These are phyloP conservation scores for Sebastes nivosus DNA, from an alignment of 2,797 vertebrate species.

Conservation along the genomic window DNA sequence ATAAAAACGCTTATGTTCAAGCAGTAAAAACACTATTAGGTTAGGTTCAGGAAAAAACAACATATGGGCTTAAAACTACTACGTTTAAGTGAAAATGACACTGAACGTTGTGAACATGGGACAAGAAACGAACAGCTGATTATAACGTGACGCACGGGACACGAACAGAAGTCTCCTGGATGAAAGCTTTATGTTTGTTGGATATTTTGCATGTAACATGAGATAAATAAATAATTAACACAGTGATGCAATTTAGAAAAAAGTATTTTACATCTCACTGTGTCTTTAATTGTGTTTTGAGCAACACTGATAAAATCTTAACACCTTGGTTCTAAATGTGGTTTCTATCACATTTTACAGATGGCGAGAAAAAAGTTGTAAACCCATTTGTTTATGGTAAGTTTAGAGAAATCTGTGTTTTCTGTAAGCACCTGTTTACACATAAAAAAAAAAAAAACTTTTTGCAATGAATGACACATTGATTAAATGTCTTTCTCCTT, in stretches of 20 bases:
- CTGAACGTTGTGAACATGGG: too few relatives aligned
- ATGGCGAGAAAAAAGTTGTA: conserved; percentile 77
- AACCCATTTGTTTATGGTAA: conserved; percentile 94
- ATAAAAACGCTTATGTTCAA: too few relatives aligned
- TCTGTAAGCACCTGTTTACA: neutral
- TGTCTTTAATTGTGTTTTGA: neutral
- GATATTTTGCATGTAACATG: neutral
- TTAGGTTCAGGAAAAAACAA: too few relatives aligned
- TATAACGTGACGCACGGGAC: too few relatives aligned
- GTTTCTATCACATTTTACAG: conserved; percentile 33
- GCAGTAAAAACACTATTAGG: too few relatives aligned
- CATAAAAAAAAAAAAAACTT: neutral
- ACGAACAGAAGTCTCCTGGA: too few relatives aligned
- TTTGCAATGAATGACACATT: neutral
- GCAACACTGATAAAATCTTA: neutral
- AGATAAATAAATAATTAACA: neutral
- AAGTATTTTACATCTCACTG: neutral
- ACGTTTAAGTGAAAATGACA: too few relatives aligned
- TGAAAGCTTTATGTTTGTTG: too few relatives aligned
- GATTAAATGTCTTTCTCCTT: neutral
- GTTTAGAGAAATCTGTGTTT: conserved; percentile 32
- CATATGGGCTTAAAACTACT: too few relatives aligned
- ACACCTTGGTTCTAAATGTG: neutral
- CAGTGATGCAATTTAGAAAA: neutral
- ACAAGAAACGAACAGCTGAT: too few relatives aligned